Conservation (phyloP, 2,888 invertebrate species). For the Chydorus sphaericus region DNA sequence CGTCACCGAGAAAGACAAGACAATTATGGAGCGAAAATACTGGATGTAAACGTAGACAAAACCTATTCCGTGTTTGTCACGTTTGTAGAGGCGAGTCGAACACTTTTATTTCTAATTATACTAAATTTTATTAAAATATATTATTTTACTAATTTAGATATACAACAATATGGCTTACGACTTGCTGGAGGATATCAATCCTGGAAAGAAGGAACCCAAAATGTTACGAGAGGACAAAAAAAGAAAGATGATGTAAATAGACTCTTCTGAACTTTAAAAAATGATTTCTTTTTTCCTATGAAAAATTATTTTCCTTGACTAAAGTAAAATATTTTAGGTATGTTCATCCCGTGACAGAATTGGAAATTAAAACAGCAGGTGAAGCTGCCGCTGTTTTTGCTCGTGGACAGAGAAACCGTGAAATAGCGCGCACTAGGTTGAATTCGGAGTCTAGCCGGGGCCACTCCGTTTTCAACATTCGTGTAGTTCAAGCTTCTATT, state of each 20-base stretch:
- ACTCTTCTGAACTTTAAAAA: background rate
- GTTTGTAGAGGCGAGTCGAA: slow-evolving; percentile 86
- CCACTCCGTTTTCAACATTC: slow-evolving; percentile 89
- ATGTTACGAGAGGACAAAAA: slow-evolving; percentile 72
- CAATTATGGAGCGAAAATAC: slow-evolving; percentile 34
- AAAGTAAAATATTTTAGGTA: slow-evolving; percentile 45
- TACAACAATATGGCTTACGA: slow-evolving; percentile 96
- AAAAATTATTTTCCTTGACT: background rate
- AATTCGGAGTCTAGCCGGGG: slow-evolving; percentile 93
- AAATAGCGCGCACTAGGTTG: slow-evolving; percentile 80
- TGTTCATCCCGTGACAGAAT: slow-evolving; percentile 80
- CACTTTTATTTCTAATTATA: too few relatives aligned
- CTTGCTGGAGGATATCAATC: slow-evolving; percentile 62
- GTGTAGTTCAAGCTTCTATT: slow-evolving; percentile 61
- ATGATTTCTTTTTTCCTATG: background rate
- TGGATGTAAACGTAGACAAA: slow-evolving; percentile 61
- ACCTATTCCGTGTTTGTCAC: slow-evolving; percentile 83
- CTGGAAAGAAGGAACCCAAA: slow-evolving; percentile 48
- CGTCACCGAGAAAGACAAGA: slow-evolving; percentile 10
- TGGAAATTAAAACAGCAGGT: slow-evolving; percentile 84
- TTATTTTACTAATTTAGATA: too few relatives aligned
- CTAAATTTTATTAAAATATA: too few relatives aligned
- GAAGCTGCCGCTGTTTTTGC: slow-evolving; percentile 87
- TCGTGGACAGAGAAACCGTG: slow-evolving; percentile 70
- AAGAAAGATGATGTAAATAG: slow-evolving; percentile 38